Evolutionary conservation across 1,140 invertebrate genomes (phyloP).

Genomic region (Luehdorfia chinensis): DNA sequence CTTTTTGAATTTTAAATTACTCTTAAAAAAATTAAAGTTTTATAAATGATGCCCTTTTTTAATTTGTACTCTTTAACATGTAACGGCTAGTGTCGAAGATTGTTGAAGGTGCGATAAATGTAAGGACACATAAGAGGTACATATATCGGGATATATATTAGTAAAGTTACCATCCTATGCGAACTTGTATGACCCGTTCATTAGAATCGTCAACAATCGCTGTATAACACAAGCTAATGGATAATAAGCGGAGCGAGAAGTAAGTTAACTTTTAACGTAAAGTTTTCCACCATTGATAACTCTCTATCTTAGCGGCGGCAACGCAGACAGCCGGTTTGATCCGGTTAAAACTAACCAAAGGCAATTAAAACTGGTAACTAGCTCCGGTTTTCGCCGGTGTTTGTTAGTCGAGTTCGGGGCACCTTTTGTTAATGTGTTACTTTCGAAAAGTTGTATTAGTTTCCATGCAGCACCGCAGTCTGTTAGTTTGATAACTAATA

Average conservation of each 20-base stretch:
- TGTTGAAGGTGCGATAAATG: too few relatives aligned
- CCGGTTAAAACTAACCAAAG: slow-evolving; percentile 30
- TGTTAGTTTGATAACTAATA: background rate
- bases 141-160: too few relatives aligned
- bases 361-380: slow-evolving; percentile 31
- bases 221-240: background rate
- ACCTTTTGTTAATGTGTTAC: slow-evolving; percentile 8
- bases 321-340: slow-evolving; percentile 19
- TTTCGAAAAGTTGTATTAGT: slow-evolving; percentile 2
- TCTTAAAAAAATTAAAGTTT: too few relatives aligned
- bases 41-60: too few relatives aligned
- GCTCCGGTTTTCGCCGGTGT: slow-evolving; percentile 14
- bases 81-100: too few relatives aligned
- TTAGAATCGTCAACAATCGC: background rate
- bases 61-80: too few relatives aligned
- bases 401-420: slow-evolving; percentile 3
- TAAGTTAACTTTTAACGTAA: background rate
- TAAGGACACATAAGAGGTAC: too few relatives aligned
- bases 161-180: too few relatives aligned
- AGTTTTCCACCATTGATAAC: slow-evolving; percentile 16
- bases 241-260: background rate
- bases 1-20: too few relatives aligned
- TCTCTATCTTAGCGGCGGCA: slow-evolving; percentile 1
- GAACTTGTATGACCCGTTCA: too few relatives aligned
- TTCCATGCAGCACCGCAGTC: background rate